Evolutionary conservation across 2,113 vertebrate species (phyloP).

Genomic region (Megaceryle torquata): DNA sequence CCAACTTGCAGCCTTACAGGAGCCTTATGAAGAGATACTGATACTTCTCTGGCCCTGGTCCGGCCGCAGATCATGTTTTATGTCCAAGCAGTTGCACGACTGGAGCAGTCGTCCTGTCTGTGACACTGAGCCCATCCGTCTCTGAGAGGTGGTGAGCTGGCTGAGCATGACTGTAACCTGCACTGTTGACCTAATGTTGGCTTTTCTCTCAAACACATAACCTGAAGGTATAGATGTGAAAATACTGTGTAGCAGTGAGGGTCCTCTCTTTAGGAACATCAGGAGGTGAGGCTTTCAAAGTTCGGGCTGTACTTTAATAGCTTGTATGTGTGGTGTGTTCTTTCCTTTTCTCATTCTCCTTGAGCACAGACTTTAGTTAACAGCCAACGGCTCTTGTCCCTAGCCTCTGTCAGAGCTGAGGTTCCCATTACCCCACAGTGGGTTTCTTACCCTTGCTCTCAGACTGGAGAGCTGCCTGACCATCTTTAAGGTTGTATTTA

Average conservation of each 20-base stretch:
- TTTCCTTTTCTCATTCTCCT: not conserved
- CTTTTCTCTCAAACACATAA: not conserved
- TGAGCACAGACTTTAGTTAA: fast-evolving
- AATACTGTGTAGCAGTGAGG: not conserved
- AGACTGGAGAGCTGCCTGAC: not conserved
- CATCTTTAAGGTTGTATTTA: not conserved
- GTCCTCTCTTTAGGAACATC: not conserved
- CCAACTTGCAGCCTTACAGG: not conserved
- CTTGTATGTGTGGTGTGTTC: not conserved
- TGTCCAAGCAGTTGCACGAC: not conserved
- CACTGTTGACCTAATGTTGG: fast-evolving
- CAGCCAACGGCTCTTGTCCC: not conserved
- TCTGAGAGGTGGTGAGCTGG: not conserved
- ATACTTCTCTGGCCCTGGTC: not conserved
- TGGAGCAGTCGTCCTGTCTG: not conserved
- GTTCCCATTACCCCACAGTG: fast-evolving
- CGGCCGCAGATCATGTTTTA: not conserved
- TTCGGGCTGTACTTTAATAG: not conserved
- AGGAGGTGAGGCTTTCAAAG: fast-evolving
- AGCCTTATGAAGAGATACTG: not conserved
- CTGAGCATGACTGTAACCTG: not conserved
- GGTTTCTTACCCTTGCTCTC: not conserved
- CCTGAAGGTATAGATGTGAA: not conserved
- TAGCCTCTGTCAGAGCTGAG: not conserved
- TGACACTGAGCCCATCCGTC: not conserved